Base-by-base conservation (phyloP, 2,888 invertebrate species). In the Formica aserva region DNA sequence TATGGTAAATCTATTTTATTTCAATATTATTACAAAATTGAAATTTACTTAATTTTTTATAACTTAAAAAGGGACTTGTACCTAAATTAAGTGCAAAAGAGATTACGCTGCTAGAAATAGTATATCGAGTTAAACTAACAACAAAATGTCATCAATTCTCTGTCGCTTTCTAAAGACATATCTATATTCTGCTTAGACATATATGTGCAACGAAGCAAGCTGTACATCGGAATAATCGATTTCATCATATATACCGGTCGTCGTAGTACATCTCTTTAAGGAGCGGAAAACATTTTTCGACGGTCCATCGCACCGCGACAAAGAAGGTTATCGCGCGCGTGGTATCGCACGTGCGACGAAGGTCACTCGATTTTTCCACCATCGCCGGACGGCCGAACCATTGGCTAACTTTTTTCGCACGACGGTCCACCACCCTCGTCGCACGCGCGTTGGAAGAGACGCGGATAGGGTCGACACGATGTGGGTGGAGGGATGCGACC, bases 351-450 rank as follows among this genome's bases (percentile, higher is more conserved):
- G 60, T 78, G 72, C 57, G 45, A 72, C 75, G 60, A 80, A 82
- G 82, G 82, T 83, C 83, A 65, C 52, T 72, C 69, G 15, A 83
- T 83, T 83, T 82, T 83, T 83, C 71, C 83, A 67, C 55, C 71
- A 35, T 77, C 83, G 35, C 15, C 32, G 48, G 52, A 69, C 85
- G 83, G 76, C 76, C 84, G 80, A 85, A 90, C 87, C 90, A 92
- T 92, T 93, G 92, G 92, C 88, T 86, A 86, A 91, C 89, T 91
- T 91, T 92, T 92, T 84, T 75, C 72, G 32, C 83, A 52, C 67
- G 76, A 22, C 87, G 84, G 8, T 90, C 87, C 91, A 91, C 87
- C 91, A 91, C 90, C 91, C 91, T 84, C 83, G 74, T 74, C 88
- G 83, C 85, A 85, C 86, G 82, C 80, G 82, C 65, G 82, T 52